phyloP scores from a whole-genome alignment of 92 coral and sea anemone genomes.

The Zoanthus solanderi region DNA sequence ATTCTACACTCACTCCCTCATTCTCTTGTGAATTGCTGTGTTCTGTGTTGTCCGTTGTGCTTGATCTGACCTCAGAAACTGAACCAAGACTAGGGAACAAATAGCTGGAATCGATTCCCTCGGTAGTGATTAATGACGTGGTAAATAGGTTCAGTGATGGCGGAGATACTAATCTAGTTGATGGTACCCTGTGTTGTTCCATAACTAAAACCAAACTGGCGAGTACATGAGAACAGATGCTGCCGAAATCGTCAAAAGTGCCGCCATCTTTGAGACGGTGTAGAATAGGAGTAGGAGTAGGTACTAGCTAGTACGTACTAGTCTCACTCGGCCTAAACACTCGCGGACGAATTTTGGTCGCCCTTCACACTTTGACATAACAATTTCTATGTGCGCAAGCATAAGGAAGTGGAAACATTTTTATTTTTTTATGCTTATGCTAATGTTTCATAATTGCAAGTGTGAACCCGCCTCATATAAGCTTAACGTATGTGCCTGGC shows the following conservation, averaged over 20 bases:
- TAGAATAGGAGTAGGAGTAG: neutral
- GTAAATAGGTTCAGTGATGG: slow-evolving; percentile 32
- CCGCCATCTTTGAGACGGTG: slow-evolving; percentile 30
- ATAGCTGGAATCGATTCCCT: slow-evolving; percentile 23
- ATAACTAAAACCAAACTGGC: slow-evolving; percentile 32
- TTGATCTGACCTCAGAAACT: slow-evolving; percentile 24
- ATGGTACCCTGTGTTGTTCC: slow-evolving; percentile 28
- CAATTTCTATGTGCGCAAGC: too few relatives aligned
- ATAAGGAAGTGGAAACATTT: too few relatives aligned
- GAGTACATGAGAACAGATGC: slow-evolving; percentile 12
- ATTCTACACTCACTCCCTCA: slow-evolving; percentile 40
- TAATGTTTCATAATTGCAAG: too few relatives aligned
- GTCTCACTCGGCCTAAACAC: too few relatives aligned
- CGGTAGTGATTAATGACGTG: slow-evolving; percentile 12
- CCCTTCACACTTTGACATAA: too few relatives aligned
- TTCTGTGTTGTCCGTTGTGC: neutral
- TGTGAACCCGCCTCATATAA: too few relatives aligned
- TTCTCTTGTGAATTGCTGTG: slow-evolving; percentile 24
- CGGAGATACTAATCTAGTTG: slow-evolving; percentile 35
- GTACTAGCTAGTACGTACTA: neutral
- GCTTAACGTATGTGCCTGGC: too few relatives aligned
- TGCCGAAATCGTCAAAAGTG: neutral
- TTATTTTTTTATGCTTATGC: too few relatives aligned
- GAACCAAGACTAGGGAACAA: slow-evolving; percentile 35
- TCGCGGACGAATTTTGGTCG: too few relatives aligned